These are phyloP conservation scores for Ditylenchus weischeri DNA, from an alignment of 2,888 invertebrate genomes.

Conservation along the genomic window DNA sequence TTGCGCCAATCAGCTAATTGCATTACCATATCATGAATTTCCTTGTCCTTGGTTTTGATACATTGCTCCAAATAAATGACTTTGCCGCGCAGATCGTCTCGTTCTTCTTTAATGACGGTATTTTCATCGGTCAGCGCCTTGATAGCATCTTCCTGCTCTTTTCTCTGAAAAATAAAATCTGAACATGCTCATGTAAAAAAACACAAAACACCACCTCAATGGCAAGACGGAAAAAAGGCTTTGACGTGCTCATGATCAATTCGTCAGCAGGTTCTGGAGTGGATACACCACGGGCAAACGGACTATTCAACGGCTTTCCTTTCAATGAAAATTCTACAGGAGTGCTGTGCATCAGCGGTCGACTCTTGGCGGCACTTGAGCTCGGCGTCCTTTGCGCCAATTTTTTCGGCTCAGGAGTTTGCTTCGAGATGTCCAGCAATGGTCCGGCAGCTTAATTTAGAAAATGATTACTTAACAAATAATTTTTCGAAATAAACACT, in stretches of 20 bases:
- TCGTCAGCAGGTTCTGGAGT: conserved; percentile 8
- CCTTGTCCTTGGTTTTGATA: conserved; percentile 13
- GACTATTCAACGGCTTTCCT: conserved; percentile 8
- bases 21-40: conserved; percentile 1
- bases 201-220: not conserved
- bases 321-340: conserved; percentile 1
- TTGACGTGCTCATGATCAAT: conserved; percentile 11
- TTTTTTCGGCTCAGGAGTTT: too few relatives aligned
- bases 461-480: too few relatives aligned
- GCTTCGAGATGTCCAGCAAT: too few relatives aligned
- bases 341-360: not conserved
- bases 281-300: not conserved
- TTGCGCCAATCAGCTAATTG: not conserved
- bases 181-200: not conserved
- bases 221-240: conserved; percentile 11
- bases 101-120: not conserved
- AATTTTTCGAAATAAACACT: too few relatives aligned
- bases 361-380: too few relatives aligned
- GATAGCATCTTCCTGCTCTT: conserved; percentile 1
- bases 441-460: too few relatives aligned
- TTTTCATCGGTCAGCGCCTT: not conserved
- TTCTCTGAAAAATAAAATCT: not conserved
- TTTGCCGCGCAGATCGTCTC: conserved; percentile 9
- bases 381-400: too few relatives aligned
- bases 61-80: conserved; percentile 8